Conservation (phyloP, 2,113 vertebrate genomes). For the Bos taurus region ARS-UCD2.0 NC_037357.1:136605501-136606000, state of each 20-base stretch:
- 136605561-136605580: neutral
- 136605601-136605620: too few species aligned
- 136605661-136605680: accelerated
- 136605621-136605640: neutral
- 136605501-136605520: neutral
- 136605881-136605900: neutral
- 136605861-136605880: neutral
- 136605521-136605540: neutral
- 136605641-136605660: neutral
- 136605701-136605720: neutral
- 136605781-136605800: neutral
- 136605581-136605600: neutral
- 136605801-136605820: neutral
- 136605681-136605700: neutral
- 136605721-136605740: neutral
- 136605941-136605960: accelerated
- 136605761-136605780: too few species aligned
- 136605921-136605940: neutral
- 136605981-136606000: neutral
- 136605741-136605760: neutral
- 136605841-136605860: neutral
- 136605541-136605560: neutral
- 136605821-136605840: neutral
- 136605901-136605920: neutral
- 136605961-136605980: neutral